phyloP scores from a whole-genome alignment of 2,888 invertebrate species.

The Spodoptera exigua region DNA sequence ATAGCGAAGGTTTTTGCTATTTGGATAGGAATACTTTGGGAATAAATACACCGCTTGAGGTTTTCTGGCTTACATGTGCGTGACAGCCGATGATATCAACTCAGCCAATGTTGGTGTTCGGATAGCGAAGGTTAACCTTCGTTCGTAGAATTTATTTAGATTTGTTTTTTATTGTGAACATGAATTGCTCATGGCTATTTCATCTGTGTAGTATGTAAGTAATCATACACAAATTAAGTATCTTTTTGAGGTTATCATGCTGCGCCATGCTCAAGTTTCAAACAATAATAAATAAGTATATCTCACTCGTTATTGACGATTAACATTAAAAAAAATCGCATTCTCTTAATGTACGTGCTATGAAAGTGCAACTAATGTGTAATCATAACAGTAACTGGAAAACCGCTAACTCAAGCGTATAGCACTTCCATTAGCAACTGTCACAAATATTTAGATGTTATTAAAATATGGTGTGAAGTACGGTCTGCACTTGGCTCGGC shows the following conservation, averaged over 20 bases:
- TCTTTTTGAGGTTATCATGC: too few species aligned
- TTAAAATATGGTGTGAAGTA: slow-evolving; percentile 38
- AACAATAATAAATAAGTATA: too few species aligned
- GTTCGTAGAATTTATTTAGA: not conserved
- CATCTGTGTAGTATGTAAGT: too few species aligned
- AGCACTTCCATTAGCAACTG: not conserved
- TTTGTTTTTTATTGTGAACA: not conserved
- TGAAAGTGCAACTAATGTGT: too few species aligned
- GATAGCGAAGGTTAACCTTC: not conserved
- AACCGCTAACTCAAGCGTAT: not conserved
- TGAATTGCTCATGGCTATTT: not conserved
- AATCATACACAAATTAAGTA: too few species aligned
- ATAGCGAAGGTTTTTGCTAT: slow-evolving; percentile 40
- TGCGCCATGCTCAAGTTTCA: too few species aligned
- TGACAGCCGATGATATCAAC: slow-evolving; percentile 1
- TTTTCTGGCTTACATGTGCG: slow-evolving; percentile 14
- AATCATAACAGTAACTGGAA: too few species aligned
- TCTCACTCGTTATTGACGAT: too few species aligned
- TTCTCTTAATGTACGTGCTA: too few species aligned
- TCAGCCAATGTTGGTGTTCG: not conserved
- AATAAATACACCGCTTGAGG: slow-evolving; percentile 8
- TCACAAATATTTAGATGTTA: slow-evolving; percentile 22
- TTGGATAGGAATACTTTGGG: slow-evolving; percentile 39
- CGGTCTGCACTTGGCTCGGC: slow-evolving; percentile 29
- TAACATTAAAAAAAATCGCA: too few species aligned